Percentiles rank a stretch among this genome's conserved stretches.
phyloP scores from a whole-genome alignment of 2,797 vertebrate species.

The Austrolebias charrua region DNA sequence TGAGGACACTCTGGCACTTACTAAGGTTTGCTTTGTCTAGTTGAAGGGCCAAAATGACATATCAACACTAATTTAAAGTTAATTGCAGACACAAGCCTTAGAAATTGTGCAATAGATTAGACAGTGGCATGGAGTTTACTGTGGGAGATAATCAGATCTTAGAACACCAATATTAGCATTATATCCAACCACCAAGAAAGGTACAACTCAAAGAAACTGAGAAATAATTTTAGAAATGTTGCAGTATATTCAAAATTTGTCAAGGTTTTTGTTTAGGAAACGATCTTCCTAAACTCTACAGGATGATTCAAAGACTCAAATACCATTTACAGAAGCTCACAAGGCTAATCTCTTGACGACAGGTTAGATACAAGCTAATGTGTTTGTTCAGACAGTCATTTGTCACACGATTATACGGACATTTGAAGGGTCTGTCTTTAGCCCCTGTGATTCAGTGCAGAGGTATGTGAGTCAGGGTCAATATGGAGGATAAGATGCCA shows the following conservation, averaged over 20 bases:
- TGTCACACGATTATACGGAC: slow-evolving; percentile 38
- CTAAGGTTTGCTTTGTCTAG: neutral
- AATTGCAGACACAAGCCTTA: too few species aligned
- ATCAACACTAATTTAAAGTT: neutral
- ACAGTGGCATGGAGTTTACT: neutral
- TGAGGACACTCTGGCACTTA: too few species aligned
- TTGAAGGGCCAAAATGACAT: neutral
- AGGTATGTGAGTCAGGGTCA: slow-evolving; percentile 41
- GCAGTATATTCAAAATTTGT: neutral
- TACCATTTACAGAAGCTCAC: slow-evolving; percentile 39
- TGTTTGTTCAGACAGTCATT: slow-evolving; percentile 61
- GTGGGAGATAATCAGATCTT: too few species aligned
- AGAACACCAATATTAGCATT: neutral
- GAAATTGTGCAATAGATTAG: neutral
- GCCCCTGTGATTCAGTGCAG: slow-evolving; percentile 30
- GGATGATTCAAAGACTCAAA: slow-evolving; percentile 10
- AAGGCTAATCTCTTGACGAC: slow-evolving; percentile 45
- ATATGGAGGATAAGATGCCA: slow-evolving; percentile 33
- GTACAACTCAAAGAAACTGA: too few species aligned
- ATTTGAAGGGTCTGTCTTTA: slow-evolving; percentile 20
- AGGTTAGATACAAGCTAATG: slow-evolving; percentile 41
- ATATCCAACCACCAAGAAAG: neutral
- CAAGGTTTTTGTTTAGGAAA: neutral
- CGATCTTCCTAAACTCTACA: slow-evolving; percentile 27
- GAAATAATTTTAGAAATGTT: too few species aligned